Evolutionary conservation across 1,140 invertebrate genomes (phyloP).

Genomic region (Drosophila neocordata): DNA sequence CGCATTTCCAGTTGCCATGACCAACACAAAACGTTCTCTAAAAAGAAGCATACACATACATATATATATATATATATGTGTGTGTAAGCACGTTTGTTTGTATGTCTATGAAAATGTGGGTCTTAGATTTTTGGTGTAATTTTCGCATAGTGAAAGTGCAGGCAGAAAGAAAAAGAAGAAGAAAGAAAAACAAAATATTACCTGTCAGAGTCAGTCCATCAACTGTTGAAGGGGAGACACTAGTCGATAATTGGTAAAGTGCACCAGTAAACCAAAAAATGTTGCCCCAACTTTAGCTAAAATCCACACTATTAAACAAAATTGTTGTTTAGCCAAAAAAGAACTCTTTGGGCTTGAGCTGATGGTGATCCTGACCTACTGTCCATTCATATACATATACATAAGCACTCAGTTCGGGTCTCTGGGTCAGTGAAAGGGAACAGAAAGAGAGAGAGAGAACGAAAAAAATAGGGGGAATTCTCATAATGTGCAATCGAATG

Average conservation of each 20-base stretch:
- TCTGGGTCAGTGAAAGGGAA: conserved; percentile 77
- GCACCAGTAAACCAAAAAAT: neutral
- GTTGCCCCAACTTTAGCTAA: neutral
- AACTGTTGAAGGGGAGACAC: neutral
- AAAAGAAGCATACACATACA: conserved; percentile 26
- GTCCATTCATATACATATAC: neutral
- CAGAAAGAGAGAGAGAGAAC: conserved; percentile 50
- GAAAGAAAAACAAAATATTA: neutral
- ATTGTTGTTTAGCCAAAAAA: too few relatives aligned
- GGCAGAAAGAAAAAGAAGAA: neutral
- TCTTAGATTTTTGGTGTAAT: conserved; percentile 64
- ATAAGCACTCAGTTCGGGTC: conserved; percentile 35
- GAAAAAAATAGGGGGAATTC: neutral
- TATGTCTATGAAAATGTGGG: conserved; percentile 22
- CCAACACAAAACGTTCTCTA: conserved; percentile 68
- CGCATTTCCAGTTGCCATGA: conserved; percentile 69
- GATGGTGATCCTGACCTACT: conserved; percentile 54
- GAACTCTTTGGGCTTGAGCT: too few relatives aligned
- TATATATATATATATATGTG: neutral
- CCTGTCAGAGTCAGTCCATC: conserved; percentile 3
- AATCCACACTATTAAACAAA: neutral
- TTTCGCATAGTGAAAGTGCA: conserved; percentile 55
- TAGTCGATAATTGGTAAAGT: conserved; percentile 8
- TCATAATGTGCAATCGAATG: conserved; percentile 45
- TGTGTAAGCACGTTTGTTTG: neutral